Base-by-base conservation (phyloP, 2,888 invertebrate genomes). In the Acronicta aceris region DNA sequence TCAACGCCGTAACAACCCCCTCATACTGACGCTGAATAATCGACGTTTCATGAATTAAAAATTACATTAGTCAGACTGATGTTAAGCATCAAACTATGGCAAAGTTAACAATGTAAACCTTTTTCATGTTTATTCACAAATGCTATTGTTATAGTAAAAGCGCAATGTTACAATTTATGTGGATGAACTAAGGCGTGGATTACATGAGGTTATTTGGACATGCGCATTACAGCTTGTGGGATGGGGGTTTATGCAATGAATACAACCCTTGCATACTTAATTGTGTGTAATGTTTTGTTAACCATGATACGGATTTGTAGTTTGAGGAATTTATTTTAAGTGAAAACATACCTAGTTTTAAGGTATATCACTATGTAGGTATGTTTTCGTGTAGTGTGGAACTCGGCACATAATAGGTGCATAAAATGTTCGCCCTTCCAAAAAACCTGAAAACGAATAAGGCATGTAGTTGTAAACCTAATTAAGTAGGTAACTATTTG, bases 171-270 rank as follows among this genome's bases (percentile, higher is more conserved):
- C 77, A 86, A 84, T 84, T 79, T 85, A 84, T 85, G 87, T 85
- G 81, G 85, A 85, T 86, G 86, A 85, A 82, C 85, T 77, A 81
- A 92, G 90, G 91, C 89, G 92, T 92, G 92, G 90, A 92, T 89
- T 88, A 87, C 89, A 88, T 89, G 89, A 91, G 91, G 91, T 93
- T 93, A 91, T 89, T 91, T 89, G 90, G 89, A 89, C 94, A 86
- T 94, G 94, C 94, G 94, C 93, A 91, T 46, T 89, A 68, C 38
- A 56, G 30, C 47, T 42, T 46, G 46, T 36, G 21, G 58, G 36
- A 38, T 58, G 62, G 69, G 71, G 76, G 74, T 51, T 71, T 46
- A 42, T 71, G 59, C 55, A 63, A 48, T 41, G 50, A 13, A 43
- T 38, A 48, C 52, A 62, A 16, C 47, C 47, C 47, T 17, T 48